Evolutionary conservation across 2,888 invertebrate genomes (phyloP), one percentile per base, ranked within the genome.

Genomic region (Seira musarum): DNA sequence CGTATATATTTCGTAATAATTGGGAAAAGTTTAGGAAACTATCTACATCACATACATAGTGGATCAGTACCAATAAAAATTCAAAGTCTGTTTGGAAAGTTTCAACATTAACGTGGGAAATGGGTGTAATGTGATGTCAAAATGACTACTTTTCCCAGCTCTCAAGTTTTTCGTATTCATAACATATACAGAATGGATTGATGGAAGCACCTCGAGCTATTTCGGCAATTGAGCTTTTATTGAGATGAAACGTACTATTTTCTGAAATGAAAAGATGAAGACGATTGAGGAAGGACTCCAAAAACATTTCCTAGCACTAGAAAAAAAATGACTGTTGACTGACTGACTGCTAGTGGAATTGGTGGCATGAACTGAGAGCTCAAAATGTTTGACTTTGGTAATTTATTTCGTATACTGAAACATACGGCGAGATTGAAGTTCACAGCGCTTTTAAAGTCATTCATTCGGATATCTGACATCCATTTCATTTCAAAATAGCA

Each of bases 21-120:
- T 8, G 40, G 5, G 40, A 40, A 40, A 40, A 40, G 40, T 40
- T 8, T 40, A 40, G 40, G 5, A 40, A 40, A 40, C 6, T 40
- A 40, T 40, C 6, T 40, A 40, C 13, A 40, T n/a, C n/a, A n/a
- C n/a, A n/a, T n/a, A n/a, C n/a, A n/a, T n/a, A n/a, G n/a, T n/a
- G n/a, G n/a, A n/a, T n/a, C n/a, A 57, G 40, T 70, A 49, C 53
- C 65, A 35, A 77, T 78, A 79, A 79, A 79, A 72, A 79, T 79
- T 79, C 79, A 15, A 63, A 17, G 53, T 68, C 67, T 67, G 67
- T 75, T 75, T 67, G 35, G 57, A 40, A 40, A 64, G 53, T 78
- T 66, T 61, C 66, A 68, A 79, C 79, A 79, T 79, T 79, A 79
- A 67, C 40, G 30, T 21, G 40, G 66, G 40, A 40, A 77, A 77